Base-by-base conservation (phyloP, 2,888 invertebrate species). In the Parthenolecanium corni region DNA sequence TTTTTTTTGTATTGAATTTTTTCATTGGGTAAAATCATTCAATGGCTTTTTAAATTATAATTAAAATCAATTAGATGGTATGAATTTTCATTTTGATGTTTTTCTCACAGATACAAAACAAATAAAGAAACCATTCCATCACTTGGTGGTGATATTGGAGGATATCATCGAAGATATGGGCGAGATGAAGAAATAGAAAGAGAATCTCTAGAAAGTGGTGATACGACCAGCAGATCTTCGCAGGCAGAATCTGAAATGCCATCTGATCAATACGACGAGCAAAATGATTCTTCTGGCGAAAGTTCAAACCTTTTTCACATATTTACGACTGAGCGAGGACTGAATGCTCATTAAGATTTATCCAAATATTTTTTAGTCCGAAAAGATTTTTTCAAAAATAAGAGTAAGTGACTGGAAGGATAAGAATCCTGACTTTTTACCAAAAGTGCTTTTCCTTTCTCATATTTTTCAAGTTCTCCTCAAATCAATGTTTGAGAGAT, bases 131-230 rank as follows among this genome's bases (percentile, higher is more conserved):
- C 20, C 24, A 47, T 21, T 21, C 23, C 31, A 14, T 24, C 14
- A n/a, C n/a, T n/a, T n/a, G n/a, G n/a, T n/a, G 23, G 24, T 23
- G 52, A 20, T 6, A 3, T 18, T n/a, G 51, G 24, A n/a, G 44
- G 61, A 23, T 52, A 64, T 24, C 52, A 36, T 36, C 42, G 66
- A 5, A 42, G 64, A n/a, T 62, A 53, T 25, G 62, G 66, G 21
- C 44, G 64, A 0, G 63, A 52, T 4, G 23, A 49, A 1, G 61
- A 61, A 24, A 3, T 21, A 2, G 61, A 61, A 23, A 51, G 36
- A n/a, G 57, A 61, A 16, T 51, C 49, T 12, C 6, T 46, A 23
- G 61, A 61, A 4, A 38, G 18, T 16, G 51, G 36, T 1, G 51
- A 38, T 12, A 21, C 51, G 61, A 18, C 38, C 3, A 9, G 38